Evolutionary conservation across 2,797 vertebrate species (phyloP), one percentile per base, ranked within the genome.

Genomic region (Hyperoplus immaculatus): DNA sequence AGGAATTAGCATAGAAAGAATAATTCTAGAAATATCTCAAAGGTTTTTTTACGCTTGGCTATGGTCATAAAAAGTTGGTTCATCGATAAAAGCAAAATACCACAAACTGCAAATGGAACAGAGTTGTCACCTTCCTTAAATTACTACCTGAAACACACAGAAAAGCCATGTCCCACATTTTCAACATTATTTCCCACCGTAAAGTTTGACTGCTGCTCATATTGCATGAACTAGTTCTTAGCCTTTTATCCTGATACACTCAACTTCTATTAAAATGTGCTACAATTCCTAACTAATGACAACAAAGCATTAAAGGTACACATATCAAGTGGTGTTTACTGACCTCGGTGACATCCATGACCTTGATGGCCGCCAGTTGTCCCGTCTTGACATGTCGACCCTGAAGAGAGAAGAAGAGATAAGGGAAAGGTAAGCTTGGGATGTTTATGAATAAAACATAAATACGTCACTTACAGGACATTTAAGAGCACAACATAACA

Each of bases 341-440:
- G 91, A 99, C 98, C 96, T 99, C 98, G 0, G 98, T 99, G 91
- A 99, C 98, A 0, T 99, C 98, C 98, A 99, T 99, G 94, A 99
- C 98, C 94, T 99, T 99, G 93, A 99, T 99, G 93, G 98, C 98
- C 3, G 98, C 98, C 95, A 99, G 93, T 78, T 99, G 98, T 84
- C 98, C 98, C 0, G 98, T 99, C 95, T 99, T 99, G 94, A 99
- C 98, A 97, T 99, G 98, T 71, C 98, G 97, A 85, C 98, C 98
- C 98, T 99, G 93, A 41, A 39, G 69, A 89, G 69, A 85, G 21
- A 51, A 41, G 29, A 21, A 53, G 14, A 71, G 49, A 54, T 87
- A 12, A 89, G 49, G 10, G 51, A 49, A 46, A 18, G 16, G 1
- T 9, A 15, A 66, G 55, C 63, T 36, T 18, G 13, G n/a, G 6